Evolutionary conservation across 2,797 vertebrate species (phyloP), one percentile per base, ranked within the genome.

Genomic region (Falco rusticolus): DNA sequence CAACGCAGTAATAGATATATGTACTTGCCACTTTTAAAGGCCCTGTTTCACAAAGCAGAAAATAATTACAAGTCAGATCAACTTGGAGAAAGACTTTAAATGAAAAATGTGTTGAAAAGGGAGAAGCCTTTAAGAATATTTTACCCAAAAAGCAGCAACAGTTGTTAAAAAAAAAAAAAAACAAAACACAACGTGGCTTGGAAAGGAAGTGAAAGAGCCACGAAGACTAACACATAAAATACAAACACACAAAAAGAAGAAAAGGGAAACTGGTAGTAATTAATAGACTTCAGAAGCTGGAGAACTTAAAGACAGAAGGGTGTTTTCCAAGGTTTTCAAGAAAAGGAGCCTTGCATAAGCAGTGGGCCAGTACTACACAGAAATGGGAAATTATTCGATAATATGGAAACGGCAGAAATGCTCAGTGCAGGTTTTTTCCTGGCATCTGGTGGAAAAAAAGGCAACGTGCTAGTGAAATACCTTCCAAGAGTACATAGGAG

Each of bases 211-310:
- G 22, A 75, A 76, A 89, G 60, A 87, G 89, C 53, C 4, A 15
- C 85, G 91, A 90, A 75, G 65, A 16, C 56, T 51, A 86, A 80
- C 71, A 91, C 31, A 60, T 48, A 56, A 88, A 93, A 83, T 31
- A 90, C 8, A 86, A 94, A 88, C 69, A 91, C 11, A 16, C 24
- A 24, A 41, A 70, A 74, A 64, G 79, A 83, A 91, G 69, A 70
- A 57, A 95, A 92, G 61, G 57, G 61, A 93, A 93, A 84, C 37
- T 57, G 69, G 43, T 34, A 50, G 80, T 53, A 80, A 95, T 71
- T 84, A 95, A 88, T 37, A 90, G 47, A 79, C 37, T 29, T 37
- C 57, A 34, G 61, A 70, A 81, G n/a, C 31, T 28, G 72, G 16
- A 48, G 51, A 57, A 94, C 89, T 91, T 37, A 94, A 89, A 85